Evolutionary conservation across 2,888 invertebrate species (phyloP).

Genomic region (Amblyjoppa proteus): DNA sequence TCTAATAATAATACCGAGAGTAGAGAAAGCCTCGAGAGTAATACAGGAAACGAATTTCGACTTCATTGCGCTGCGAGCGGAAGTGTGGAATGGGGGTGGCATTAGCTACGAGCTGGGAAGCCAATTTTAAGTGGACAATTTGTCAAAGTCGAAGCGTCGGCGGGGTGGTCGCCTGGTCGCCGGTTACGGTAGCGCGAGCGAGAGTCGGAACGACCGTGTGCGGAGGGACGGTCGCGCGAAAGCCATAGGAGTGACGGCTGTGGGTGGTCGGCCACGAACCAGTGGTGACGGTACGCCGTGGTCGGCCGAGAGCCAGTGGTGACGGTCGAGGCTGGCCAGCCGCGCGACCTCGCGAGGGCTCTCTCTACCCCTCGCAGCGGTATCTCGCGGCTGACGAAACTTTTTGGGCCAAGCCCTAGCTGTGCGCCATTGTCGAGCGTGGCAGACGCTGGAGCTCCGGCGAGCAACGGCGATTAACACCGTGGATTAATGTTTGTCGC

Average conservation of each 20-base stretch:
- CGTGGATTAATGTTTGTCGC: constrained; percentile 45
- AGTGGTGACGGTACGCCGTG: constrained; percentile 59
- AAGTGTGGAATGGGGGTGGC: constrained; percentile 16
- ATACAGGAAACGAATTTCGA: constrained; percentile 47
- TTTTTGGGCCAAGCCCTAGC: constrained; percentile 38
- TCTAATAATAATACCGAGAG: constrained; percentile 23
- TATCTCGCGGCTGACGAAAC: constrained; percentile 38
- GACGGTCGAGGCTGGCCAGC: constrained; percentile 63
- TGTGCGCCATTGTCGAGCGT: constrained; percentile 22
- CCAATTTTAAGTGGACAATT: constrained; percentile 66
- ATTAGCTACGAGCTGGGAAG: constrained; percentile 36
- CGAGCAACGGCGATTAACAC: constrained; percentile 30
- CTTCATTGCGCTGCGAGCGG: constrained; percentile 36
- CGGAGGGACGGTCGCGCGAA: constrained; percentile 7
- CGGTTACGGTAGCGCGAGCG: constrained; percentile 50
- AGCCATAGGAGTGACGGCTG: constrained; percentile 60
- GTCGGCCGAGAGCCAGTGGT: constrained; percentile 57
- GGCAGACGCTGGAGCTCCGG: constrained; percentile 8
- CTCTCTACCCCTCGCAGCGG: constrained; percentile 30
- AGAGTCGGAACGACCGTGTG: not conserved
- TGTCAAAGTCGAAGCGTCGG: constrained; percentile 60
- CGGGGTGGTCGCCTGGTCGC: constrained; percentile 34
- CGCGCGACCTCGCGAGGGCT: constrained; percentile 49
- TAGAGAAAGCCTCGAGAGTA: constrained; percentile 33
- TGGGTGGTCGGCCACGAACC: constrained; percentile 56